These are phyloP conservation scores for Pinctada fucata DNA, from an alignment of 2,888 invertebrate species.

Conservation along the genomic window DNA sequence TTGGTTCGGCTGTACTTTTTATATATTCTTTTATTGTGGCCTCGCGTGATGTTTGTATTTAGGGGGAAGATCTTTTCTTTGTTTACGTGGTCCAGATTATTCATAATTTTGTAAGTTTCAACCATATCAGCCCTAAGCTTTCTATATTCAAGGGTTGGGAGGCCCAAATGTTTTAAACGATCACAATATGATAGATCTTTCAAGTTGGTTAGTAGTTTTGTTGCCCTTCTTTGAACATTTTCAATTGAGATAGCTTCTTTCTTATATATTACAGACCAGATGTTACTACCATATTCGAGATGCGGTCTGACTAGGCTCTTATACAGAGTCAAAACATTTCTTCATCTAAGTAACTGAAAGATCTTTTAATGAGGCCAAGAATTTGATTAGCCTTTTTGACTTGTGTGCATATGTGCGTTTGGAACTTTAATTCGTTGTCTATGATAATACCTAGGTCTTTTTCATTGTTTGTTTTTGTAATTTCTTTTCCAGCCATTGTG, in stretches of 20 bases:
- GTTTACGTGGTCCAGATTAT: not conserved
- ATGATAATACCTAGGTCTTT: no score
- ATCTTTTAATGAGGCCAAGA: not conserved
- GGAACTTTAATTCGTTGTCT: no score
- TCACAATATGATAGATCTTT: constrained; percentile 2
- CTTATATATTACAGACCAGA: constrained; percentile 9
- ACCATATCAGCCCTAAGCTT: constrained; percentile 23
- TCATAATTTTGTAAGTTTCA: constrained; percentile 21
- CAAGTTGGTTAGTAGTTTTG: constrained; percentile 4
- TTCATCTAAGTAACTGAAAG: constrained; percentile 22
- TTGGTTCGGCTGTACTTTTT: constrained; percentile 7
- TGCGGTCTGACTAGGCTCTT: no score
- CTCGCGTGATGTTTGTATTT: not conserved
- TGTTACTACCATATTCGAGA: constrained; percentile 12
- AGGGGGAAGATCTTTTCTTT: not conserved
- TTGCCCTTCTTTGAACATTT: constrained; percentile 22
- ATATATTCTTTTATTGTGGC: not conserved
- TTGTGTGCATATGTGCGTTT: no score
- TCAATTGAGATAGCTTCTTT: constrained; percentile 13
- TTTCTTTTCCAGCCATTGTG: no score
- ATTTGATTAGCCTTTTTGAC: no score
- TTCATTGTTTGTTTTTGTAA: no score
- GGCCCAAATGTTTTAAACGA: constrained; percentile 7
- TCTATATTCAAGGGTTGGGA: constrained; percentile 24
- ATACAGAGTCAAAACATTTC: constrained; percentile 20